phyloP scores from a whole-genome alignment of 2,113 vertebrate genomes.

The Bos taurus region ARS-UCD2.0 NC_037331.1:16859001-16859500 shows the following conservation, averaged over 20 bases:
- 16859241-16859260: not conserved
- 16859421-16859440: not conserved
- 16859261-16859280: not conserved
- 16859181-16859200: not conserved
- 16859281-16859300: not conserved
- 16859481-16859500: rapidly evolving
- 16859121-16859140: not conserved
- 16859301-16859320: not conserved
- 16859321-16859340: not conserved
- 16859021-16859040: not conserved
- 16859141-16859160: not conserved
- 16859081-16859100: not conserved
- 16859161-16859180: not conserved
- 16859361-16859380: not conserved
- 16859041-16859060: not conserved
- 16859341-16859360: not conserved
- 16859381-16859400: not conserved
- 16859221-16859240: not conserved
- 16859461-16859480: not conserved
- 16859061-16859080: not conserved
- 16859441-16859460: not conserved
- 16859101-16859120: not conserved
- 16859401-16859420: not conserved
- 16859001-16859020: not conserved
- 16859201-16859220: not conserved